Evolutionary conservation across 1,140 invertebrate genomes (phyloP), one percentile per base, ranked within the genome.

Genomic region (Drosophila ogumai): DNA sequence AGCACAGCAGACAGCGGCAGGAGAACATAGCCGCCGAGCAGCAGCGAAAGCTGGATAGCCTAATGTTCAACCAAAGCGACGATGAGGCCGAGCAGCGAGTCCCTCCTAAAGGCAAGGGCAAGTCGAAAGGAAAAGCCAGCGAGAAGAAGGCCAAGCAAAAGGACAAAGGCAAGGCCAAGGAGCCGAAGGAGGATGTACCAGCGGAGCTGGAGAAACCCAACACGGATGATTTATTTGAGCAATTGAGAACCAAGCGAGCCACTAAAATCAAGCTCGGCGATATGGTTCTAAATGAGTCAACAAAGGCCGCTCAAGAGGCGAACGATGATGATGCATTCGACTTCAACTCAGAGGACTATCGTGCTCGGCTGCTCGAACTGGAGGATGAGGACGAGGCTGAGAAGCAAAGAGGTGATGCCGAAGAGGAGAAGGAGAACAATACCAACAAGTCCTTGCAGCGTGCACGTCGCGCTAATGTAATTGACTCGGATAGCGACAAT

Each of bases 401-500:
- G 10, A 9, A 10, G 34, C 34, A 55, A 12, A 10, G 15, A 28
- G 13, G 25, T 46, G 25, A 65, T 50, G 25, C 58, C 57, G 25
- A 60, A 13, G 47, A 43, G 47, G 63, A 54, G 19, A 58, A 66
- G 43, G 75, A 87, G 80, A 90, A 90, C 81, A 91, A 81, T 58
- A 84, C 82, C 74, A 87, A 76, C 85, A 82, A 88, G 79, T 85
- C 85, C 57, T 57, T 69, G 68, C 73, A 86, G 60, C 91, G 91
- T 74, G 76, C 80, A 85, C 91, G 91, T 76, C 91, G 91, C 73
- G 87, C 81, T 90, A 92, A 92, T 82, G 75, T 92, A 88, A 92
- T 92, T 90, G 91, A 92, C 75, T 92, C 91, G 52, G 90, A 92
- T 80, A 82, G 75, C 76, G 91, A 92, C 72, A 87, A 91, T 57